These are phyloP conservation scores for Trachelus troglodyta DNA, from an alignment of 2,888 invertebrate species.

Conservation along the genomic window DNA sequence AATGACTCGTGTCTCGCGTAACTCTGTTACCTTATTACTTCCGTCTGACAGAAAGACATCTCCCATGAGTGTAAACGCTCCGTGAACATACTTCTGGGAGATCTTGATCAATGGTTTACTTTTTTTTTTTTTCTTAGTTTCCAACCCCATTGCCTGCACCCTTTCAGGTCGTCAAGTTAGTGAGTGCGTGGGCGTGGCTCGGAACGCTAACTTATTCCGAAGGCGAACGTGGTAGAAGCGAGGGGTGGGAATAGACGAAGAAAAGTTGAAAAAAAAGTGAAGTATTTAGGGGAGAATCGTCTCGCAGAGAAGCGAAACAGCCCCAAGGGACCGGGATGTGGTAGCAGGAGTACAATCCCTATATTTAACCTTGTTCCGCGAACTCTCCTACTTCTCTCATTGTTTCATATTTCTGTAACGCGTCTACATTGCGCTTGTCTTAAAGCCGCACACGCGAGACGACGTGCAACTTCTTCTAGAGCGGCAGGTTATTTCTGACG, in stretches of 20 bases:
- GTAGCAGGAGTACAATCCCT: background rate
- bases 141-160: background rate
- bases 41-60: background rate
- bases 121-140: background rate
- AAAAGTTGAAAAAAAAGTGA: background rate
- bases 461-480: background rate
- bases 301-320: background rate
- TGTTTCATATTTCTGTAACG: slow-evolving; percentile 6
- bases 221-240: background rate
- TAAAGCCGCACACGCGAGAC: background rate
- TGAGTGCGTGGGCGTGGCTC: background rate
- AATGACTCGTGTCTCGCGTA: background rate
- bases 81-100: background rate
- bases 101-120: background rate
- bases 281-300: background rate
- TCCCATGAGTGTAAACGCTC: background rate
- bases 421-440: background rate
- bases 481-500: background rate
- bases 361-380: slow-evolving; percentile 1
- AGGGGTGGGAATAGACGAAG: background rate
- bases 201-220: background rate
- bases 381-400: background rate
- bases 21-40: background rate
- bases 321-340: background rate
- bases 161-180: background rate